Percentiles rank a stretch among this genome's conserved stretches.
phyloP scores from a whole-genome alignment of 2,797 vertebrate genomes.

The Xiphorhynchus erythropygius region DNA sequence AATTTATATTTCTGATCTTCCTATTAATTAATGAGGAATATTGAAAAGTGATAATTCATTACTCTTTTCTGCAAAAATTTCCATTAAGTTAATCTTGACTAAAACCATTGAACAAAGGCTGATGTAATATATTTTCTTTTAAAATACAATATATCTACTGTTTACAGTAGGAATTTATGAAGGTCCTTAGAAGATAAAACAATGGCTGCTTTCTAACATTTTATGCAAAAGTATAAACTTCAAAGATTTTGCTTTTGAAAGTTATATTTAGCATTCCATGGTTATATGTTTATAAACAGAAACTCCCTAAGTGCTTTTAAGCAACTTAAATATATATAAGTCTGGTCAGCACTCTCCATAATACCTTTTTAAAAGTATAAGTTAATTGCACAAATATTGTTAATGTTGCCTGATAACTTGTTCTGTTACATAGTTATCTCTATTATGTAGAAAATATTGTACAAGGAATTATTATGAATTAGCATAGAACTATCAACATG shows the following conservation, averaged over 20 bases:
- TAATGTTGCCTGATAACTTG: background rate
- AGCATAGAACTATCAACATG: background rate
- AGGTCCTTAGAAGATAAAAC: background rate
- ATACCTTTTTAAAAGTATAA: background rate
- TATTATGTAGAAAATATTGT: background rate
- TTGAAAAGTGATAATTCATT: rapidly evolving
- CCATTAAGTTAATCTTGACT: background rate
- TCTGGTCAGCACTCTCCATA: background rate
- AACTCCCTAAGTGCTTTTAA: background rate
- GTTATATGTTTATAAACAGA: background rate
- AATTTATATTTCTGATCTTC: background rate
- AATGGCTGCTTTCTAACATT: background rate
- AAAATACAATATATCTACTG: rapidly evolving
- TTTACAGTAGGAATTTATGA: background rate
- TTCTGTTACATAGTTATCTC: background rate
- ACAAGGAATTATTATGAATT: background rate
- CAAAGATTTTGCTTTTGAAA: background rate
- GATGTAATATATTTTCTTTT: background rate
- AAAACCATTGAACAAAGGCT: background rate
- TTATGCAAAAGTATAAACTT: background rate
- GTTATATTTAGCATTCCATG: background rate
- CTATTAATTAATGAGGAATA: background rate
- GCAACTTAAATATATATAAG: background rate
- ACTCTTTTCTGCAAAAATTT: background rate
- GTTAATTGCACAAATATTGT: background rate